phyloP scores from a whole-genome alignment of 2,797 vertebrate genomes.

The Falco novaeseelandiae region DNA sequence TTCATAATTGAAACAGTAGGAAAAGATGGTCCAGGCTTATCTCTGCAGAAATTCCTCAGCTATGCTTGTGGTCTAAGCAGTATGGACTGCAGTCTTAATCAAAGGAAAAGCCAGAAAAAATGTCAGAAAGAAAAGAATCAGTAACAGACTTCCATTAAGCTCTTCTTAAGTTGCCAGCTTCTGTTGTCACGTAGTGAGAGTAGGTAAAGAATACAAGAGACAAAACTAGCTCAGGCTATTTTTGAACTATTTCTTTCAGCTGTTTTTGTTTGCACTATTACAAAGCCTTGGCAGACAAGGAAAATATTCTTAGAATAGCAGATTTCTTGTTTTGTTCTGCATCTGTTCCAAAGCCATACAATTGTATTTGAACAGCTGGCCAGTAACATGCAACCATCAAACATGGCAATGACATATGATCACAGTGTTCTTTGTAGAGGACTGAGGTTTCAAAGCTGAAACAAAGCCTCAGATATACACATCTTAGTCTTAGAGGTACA shows the following conservation, averaged over 20 bases:
- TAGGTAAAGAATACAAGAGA: not conserved
- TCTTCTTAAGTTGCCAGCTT: not conserved
- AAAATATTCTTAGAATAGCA: slow-evolving; percentile 48
- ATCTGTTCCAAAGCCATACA: slow-evolving; percentile 37
- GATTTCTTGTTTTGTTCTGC: slow-evolving; percentile 39
- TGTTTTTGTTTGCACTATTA: slow-evolving; percentile 52
- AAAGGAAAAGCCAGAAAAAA: not conserved
- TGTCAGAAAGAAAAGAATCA: not conserved
- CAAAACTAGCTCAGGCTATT: not conserved
- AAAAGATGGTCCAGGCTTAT: not conserved
- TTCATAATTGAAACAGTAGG: not conserved
- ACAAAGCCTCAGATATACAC: not conserved
- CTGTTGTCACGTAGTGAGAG: not conserved
- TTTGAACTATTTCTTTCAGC: slow-evolving; percentile 22
- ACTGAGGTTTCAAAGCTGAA: slow-evolving; percentile 23
- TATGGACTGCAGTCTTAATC: not conserved
- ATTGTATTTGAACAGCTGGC: slow-evolving; percentile 59
- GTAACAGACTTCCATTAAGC: not conserved
- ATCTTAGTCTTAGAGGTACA: not conserved
- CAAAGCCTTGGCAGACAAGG: slow-evolving; percentile 39
- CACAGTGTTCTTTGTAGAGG: not conserved
- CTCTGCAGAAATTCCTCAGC: not conserved
- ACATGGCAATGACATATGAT: not conserved
- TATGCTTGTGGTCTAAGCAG: not conserved
- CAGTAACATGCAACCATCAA: not conserved